Evolutionary conservation across 2,797 vertebrate species (phyloP).

Genomic region (Xiphorhynchus erythropygius): DNA sequence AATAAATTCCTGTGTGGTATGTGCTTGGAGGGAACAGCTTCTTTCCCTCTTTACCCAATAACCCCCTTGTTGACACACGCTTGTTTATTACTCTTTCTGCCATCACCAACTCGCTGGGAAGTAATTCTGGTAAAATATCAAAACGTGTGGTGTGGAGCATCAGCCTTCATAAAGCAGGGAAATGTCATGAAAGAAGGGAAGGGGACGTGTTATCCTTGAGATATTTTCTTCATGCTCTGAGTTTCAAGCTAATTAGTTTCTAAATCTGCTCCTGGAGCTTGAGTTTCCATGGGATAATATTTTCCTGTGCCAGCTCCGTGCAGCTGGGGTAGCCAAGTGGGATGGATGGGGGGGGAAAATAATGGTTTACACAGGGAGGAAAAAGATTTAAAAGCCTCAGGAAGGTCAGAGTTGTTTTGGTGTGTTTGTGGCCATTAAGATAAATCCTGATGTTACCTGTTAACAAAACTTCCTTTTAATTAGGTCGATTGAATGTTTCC

Average conservation of each 20-base stretch:
- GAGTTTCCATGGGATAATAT: background rate
- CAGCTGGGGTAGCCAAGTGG: background rate
- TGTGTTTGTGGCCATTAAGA: background rate
- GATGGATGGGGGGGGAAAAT: background rate
- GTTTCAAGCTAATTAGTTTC: slow-evolving; percentile 64
- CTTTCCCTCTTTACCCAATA: slow-evolving; percentile 22
- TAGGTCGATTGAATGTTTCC: background rate
- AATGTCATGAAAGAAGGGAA: slow-evolving; percentile 27
- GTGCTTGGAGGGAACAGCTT: slow-evolving; percentile 41
- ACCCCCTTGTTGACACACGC: slow-evolving; percentile 25
- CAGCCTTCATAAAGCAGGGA: slow-evolving; percentile 32
- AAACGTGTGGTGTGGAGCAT: background rate
- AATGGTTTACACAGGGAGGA: background rate
- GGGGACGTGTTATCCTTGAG: slow-evolving; percentile 23
- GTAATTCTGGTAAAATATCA: slow-evolving; percentile 63
- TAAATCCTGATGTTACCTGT: background rate
- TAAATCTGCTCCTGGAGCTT: slow-evolving; percentile 44
- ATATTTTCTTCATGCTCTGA: slow-evolving; percentile 18
- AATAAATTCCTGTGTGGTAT: slow-evolving; percentile 58
- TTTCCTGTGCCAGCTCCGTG: slow-evolving; percentile 3
- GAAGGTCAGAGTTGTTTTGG: background rate
- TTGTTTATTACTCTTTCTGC: slow-evolving; percentile 61
- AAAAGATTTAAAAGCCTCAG: background rate
- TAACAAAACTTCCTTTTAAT: background rate
- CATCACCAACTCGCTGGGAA: slow-evolving; percentile 32